phyloP scores from a whole-genome alignment of 2,113 vertebrate genomes.

The Nothobranchius furzeri region DNA sequence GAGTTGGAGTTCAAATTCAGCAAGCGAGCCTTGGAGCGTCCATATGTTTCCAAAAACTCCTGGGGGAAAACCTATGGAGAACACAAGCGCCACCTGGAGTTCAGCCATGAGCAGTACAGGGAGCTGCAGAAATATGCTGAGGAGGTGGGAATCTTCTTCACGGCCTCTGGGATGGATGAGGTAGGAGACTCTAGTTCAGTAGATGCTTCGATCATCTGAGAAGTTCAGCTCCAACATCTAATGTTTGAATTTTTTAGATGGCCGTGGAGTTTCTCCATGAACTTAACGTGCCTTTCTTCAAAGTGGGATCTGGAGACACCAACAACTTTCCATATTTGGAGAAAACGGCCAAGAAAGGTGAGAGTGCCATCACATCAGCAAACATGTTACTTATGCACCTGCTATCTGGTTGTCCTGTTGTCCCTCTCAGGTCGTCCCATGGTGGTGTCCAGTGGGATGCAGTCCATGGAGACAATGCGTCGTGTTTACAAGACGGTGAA shows the following conservation, averaged over 20 bases:
- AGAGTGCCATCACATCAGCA: slow-evolving; percentile 4
- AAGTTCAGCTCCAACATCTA: not conserved
- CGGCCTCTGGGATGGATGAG: slow-evolving; percentile 98
- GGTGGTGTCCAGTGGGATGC: slow-evolving; percentile 99
- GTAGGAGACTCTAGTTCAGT: slow-evolving; percentile 61
- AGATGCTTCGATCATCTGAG: not conserved
- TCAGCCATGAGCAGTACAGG: slow-evolving; percentile 90
- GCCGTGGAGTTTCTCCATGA: slow-evolving; percentile 96
- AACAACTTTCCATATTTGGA: slow-evolving; percentile 97
- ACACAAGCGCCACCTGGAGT: slow-evolving; percentile 94
- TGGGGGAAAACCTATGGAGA: slow-evolving; percentile 94
- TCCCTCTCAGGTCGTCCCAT: slow-evolving; percentile 88
- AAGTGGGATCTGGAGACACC: slow-evolving; percentile 97
- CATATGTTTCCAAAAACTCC: slow-evolving; percentile 87
- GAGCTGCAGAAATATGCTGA: slow-evolving; percentile 88
- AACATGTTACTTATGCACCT: too few relatives aligned
- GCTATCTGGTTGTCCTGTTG: not conserved
- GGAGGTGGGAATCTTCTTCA: slow-evolving; percentile 94
- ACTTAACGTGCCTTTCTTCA: slow-evolving; percentile 95
- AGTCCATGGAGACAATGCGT: slow-evolving; percentile 93
- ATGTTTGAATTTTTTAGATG: slow-evolving; percentile 77
- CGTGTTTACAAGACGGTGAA: slow-evolving; percentile 91
- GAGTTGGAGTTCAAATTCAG: slow-evolving; percentile 94
- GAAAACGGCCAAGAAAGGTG: slow-evolving; percentile 94
- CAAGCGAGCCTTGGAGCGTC: slow-evolving; percentile 86